These are phyloP conservation scores for Epinotia demarniana DNA, from an alignment of 2,888 invertebrate species.

Conservation along the genomic window DNA sequence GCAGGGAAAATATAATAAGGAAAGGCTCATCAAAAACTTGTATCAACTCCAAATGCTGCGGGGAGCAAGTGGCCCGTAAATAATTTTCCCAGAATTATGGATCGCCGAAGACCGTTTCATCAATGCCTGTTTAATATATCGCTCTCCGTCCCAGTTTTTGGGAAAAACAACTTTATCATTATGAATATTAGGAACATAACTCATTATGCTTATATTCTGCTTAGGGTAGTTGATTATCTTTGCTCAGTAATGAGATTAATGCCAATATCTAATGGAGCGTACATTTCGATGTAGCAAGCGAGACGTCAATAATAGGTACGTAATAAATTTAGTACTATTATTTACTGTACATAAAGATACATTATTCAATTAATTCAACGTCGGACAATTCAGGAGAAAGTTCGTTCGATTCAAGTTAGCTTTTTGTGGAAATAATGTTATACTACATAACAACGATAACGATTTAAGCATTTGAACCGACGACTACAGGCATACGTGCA, in stretches of 20 bases:
- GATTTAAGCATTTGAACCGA: no score
- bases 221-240: constrained; percentile 45
- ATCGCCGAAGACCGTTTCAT: constrained; percentile 64
- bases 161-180: constrained; percentile 50
- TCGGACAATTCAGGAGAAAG: no score
- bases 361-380: background rate
- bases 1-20: constrained; percentile 50
- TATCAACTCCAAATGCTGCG: constrained; percentile 57
- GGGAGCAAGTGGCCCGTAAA: constrained; percentile 56
- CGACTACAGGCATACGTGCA: no score
- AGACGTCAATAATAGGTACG: constrained; percentile 24
- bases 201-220: constrained; percentile 51
- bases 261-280: constrained; percentile 42
- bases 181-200: constrained; percentile 48
- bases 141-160: constrained; percentile 53
- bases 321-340: constrained; percentile 5
- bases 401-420: no score
- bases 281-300: constrained; percentile 28
- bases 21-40: constrained; percentile 51
- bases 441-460: no score
- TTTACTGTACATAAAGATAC: background rate
- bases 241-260: constrained; percentile 42
- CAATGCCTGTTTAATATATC: constrained; percentile 66
- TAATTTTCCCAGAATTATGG: constrained; percentile 65
- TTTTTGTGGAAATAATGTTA: no score